phyloP scores from a whole-genome alignment of 2,113 vertebrate species.

The Odocoileus virginianus region DNA sequence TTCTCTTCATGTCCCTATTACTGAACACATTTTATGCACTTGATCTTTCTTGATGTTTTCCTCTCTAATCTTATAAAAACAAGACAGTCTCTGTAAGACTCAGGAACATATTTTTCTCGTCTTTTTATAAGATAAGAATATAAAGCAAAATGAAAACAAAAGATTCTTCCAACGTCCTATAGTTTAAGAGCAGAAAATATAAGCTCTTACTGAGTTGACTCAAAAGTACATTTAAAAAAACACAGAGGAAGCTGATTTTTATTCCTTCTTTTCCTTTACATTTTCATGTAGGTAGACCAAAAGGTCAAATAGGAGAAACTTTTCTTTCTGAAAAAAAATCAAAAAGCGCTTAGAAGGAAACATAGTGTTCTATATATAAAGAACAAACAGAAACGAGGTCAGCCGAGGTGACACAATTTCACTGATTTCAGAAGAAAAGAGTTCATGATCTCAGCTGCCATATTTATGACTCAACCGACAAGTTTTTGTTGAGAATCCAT shows the following conservation, averaged over 20 bases:
- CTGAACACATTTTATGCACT: neutral
- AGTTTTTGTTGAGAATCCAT: neutral
- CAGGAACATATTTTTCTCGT: neutral
- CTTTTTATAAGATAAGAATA: neutral
- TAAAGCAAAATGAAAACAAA: neutral
- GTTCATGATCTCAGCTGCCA: neutral
- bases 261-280: neutral
- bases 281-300: slow-evolving; percentile 16
- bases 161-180: neutral
- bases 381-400: slow-evolving; percentile 16
- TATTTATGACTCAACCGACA: neutral
- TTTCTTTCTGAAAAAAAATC: neutral
- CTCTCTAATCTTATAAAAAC: neutral
- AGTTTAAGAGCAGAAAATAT: neutral
- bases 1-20: neutral
- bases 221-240: neutral
- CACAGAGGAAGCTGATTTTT: neutral
- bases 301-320: neutral
- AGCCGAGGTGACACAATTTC: neutral
- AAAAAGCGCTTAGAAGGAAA: slow-evolving; percentile 20
- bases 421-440: neutral
- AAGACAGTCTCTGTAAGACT: neutral
- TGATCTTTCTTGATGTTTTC: neutral
- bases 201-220: neutral
- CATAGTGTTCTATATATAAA: neutral